Evolutionary conservation across 2,797 vertebrate species (phyloP), one percentile per base, ranked within the genome.

Genomic region (Acipenser transmontanus): DNA sequence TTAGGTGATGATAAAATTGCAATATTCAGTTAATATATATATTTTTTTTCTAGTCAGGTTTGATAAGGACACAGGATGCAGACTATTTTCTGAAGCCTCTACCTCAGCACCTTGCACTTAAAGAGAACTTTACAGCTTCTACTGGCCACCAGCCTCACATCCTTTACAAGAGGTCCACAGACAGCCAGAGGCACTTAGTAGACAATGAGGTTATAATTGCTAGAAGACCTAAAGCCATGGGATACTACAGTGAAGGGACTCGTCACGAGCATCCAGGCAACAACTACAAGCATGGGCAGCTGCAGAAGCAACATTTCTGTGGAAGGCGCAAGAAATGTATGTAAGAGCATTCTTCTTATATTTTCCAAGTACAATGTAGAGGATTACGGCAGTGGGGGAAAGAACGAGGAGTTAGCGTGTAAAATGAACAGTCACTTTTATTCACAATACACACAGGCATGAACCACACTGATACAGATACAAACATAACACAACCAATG

Each of bases 251-350:
- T 61, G 1, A 12, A 64, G 48, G 66, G 7, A 50, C 60, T 9
- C 64, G 65, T 49, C 69, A 59, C 6, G 74, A 14, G 0, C 66
- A 7, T 12, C 76, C 64, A 6, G 77, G 50, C 1, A 59, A 6
- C 47, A 62, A 81, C 78, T 71, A 81, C 70, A 78, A 62, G 52
- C 80, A 78, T 0, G 69, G 77, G 64, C 80, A 75, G 70, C 82
- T 49, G 62, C 85, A 85, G 66, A 90, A 81, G 74, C 92, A 88
- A 50, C 94, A 96, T 81, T 96, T 91, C 88, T 96, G 94, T 57
- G 94, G 94, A 78, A 93, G 92, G 81, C 86, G 92, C 87, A 95
- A 92, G 91, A 96, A 96, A 95, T 94, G 94, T 96, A 95, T 87
- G 94, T 96, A 93, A 93, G 92, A 88, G 78, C 70, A 73, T 74